phyloP scores from a whole-genome alignment of 2,888 invertebrate species.

The Taphrorychus bicolor region DNA sequence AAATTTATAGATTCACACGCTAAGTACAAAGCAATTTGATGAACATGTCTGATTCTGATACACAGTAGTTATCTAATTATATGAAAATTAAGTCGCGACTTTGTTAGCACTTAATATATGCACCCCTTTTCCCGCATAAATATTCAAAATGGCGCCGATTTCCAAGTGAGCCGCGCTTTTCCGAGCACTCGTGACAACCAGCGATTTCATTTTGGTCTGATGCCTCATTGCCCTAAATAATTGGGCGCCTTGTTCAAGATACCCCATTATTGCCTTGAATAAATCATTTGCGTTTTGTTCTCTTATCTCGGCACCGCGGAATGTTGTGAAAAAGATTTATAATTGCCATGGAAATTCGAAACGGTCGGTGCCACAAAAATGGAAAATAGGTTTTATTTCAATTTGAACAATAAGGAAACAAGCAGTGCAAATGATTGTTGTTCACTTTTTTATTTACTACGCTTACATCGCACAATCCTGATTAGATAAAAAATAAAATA shows the following conservation, averaged over 20 bases:
- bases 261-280: constrained; percentile 18
- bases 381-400: no score
- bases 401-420: no score
- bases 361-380: no score
- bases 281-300: constrained; percentile 15
- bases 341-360: no score
- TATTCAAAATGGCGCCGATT: constrained; percentile 38
- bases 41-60: constrained; percentile 5
- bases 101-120: constrained; percentile 30
- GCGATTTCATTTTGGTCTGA: constrained; percentile 27
- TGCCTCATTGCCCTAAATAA: constrained; percentile 31
- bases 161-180: constrained; percentile 34
- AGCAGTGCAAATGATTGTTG: no score
- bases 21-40: neutral
- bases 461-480: no score
- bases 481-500: no score
- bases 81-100: constrained; percentile 27
- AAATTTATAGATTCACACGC: neutral
- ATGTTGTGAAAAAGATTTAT: neutral
- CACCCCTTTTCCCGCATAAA: constrained; percentile 31
- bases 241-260: constrained; percentile 28
- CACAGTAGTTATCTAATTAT: constrained; percentile 28
- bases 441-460: no score
- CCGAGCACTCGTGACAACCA: constrained; percentile 24
- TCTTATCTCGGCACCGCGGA: neutral